Evolutionary conservation across 2,113 vertebrate genomes (phyloP), one percentile per base, ranked within the genome.

Genomic region (Meleagris gallopavo): DNA sequence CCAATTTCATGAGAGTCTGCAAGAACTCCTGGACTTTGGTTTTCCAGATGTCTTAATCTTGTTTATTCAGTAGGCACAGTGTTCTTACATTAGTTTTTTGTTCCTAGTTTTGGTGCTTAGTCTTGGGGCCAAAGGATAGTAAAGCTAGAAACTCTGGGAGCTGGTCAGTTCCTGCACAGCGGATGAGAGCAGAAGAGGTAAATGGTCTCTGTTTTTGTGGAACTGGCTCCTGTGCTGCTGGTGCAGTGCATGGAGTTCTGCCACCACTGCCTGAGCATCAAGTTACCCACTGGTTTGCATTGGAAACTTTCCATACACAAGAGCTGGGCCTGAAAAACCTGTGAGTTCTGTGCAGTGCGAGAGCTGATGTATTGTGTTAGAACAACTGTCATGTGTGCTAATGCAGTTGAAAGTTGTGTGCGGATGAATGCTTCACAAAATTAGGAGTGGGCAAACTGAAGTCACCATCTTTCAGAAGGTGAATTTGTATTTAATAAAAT

Each of bases 231-330:
- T 70, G 74, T 86, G 41, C 61, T 81, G 36, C 60, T 60, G 36
- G 11, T n/a, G 58, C 22, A 32, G 0, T 62, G 65, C 0, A 0
- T 41, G 58, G 29, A 4, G 29, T 40, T 84, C 67, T 60, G 40
- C 22, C 61, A 3, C 17, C 48, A 0, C 0, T 54, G 27, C 25
- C 71, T 85, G 50, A 2, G 0, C 4, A 1, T 32, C 13, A 34
- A 19, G 25, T n/a, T 73, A 17, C 66, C 34, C 8, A 0, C 1
- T 32, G 78, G 19, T 50, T 90, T 34, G 8, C 7, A 1, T 25
- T 22, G 16, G 79, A 38, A 70, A 54, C 36, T 45, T 15, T 11
- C 36, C 9, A 0, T 14, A 7, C 6, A 2, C 21, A 16, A 15
- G 61, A 87, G 52, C 57, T 72, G 61, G 40, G 61, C 32, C 57